These are phyloP conservation scores for Luperina nickerlii DNA, from an alignment of 2,888 invertebrate species.

Conservation along the genomic window DNA sequence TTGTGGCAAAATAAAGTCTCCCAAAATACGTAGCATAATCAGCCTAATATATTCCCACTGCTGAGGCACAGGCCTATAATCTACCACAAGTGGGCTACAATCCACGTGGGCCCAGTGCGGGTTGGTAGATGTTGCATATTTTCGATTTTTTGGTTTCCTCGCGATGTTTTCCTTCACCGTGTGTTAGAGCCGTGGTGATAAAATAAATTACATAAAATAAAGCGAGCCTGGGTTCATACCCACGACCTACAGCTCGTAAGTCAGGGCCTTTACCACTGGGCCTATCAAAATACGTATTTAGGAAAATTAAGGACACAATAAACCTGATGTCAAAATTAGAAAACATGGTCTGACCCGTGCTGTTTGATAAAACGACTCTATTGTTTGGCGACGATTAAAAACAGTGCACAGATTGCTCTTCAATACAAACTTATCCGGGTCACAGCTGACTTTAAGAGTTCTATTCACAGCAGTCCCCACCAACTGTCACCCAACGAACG, in stretches of 20 bases:
- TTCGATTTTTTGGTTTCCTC: no score
- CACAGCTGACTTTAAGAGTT: conserved; percentile 36
- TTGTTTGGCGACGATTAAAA: conserved; percentile 1
- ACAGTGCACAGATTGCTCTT: not conserved
- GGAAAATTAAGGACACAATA: not conserved
- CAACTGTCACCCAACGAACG: not conserved
- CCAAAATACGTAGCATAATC: not conserved
- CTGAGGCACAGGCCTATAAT: no score
- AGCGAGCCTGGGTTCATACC: no score
- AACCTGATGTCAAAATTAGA: not conserved
- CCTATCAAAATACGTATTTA: not conserved
- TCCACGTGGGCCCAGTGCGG: no score
- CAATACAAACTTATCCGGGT: conserved; percentile 37
- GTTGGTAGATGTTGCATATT: no score
- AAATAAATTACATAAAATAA: no score
- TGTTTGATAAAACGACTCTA: conserved; percentile 11
- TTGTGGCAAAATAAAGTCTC: not conserved
- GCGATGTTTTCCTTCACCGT: no score
- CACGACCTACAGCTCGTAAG: no score
- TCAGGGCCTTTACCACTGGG: no score
- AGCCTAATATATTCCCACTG: no score
- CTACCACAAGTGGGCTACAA: no score
- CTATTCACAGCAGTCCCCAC: conserved; percentile 9
- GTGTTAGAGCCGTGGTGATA: no score
- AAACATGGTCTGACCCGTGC: not conserved